phyloP scores from a whole-genome alignment of 2,888 invertebrate genomes.

The Cordilura impudica region DNA sequence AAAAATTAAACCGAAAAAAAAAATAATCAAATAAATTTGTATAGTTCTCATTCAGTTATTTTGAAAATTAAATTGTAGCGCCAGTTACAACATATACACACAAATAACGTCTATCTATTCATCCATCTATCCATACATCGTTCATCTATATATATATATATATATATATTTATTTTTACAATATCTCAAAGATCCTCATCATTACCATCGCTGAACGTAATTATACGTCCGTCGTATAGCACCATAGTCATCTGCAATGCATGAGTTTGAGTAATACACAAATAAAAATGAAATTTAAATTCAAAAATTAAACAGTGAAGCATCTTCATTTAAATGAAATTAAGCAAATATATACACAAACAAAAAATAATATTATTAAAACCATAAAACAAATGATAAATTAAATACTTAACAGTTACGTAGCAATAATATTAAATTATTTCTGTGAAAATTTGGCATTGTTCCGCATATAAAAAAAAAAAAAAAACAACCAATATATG shows the following conservation, averaged over 20 bases:
- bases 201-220: not conserved
- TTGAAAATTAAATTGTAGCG: conserved; percentile 42
- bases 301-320: conserved; percentile 29
- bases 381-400: conserved; percentile 45
- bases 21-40: not conserved
- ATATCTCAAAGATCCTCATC: conserved; percentile 18
- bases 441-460: conserved; percentile 59
- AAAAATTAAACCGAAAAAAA: not conserved
- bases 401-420: conserved; percentile 57
- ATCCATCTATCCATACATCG: not conserved
- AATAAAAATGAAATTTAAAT: conserved; percentile 20
- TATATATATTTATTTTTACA: conserved; percentile 5
- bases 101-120: not conserved
- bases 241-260: not conserved
- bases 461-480: conserved; percentile 44
- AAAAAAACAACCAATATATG: not conserved
- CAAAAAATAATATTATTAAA: not conserved
- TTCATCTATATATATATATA: not conserved
- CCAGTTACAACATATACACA: conserved; percentile 34
- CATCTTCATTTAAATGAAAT: conserved; percentile 55
- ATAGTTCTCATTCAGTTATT: conserved; percentile 32
- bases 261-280: conserved; percentile 13
- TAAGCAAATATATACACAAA: conserved; percentile 21
- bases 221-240: not conserved
- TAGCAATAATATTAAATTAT: conserved; percentile 45